These are phyloP conservation scores for Scaptomyza reducta DNA, from an alignment of 2,888 invertebrate species.

Conservation along the genomic window DNA sequence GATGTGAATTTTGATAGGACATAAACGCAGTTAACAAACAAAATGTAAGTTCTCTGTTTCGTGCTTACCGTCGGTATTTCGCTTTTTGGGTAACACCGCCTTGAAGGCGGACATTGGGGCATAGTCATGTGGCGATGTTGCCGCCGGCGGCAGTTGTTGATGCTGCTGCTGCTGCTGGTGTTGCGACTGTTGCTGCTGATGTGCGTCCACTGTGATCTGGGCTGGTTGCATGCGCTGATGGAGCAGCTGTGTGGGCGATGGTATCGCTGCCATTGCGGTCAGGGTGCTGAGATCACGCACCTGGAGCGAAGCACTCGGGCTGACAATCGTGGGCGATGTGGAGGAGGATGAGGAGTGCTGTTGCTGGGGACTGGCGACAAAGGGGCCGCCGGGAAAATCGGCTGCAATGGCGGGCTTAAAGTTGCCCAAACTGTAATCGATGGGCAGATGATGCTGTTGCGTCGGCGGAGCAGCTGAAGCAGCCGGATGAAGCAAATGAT, in stretches of 20 bases:
- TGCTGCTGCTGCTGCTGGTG: constrained; percentile 52
- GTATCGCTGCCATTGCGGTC: constrained; percentile 78
- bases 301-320: constrained; percentile 68
- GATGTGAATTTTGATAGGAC: background rate
- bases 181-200: constrained; percentile 57
- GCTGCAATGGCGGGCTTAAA: constrained; percentile 81
- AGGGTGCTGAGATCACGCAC: constrained; percentile 81
- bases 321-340: constrained; percentile 49
- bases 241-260: constrained; percentile 79
- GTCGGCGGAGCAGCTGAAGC: constrained; percentile 54
- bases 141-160: constrained; percentile 68
- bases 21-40: background rate
- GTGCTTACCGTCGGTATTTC: constrained; percentile 84
- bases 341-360: constrained; percentile 44
- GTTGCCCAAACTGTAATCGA: constrained; percentile 83
- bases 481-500: constrained; percentile 64
- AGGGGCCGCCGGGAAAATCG: constrained; percentile 80
- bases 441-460: constrained; percentile 80
- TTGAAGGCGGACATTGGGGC: constrained; percentile 84
- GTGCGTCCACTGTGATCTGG: constrained; percentile 64
- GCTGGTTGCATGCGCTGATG: constrained; percentile 78
- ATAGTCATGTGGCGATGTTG: constrained; percentile 71
- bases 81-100: constrained; percentile 84
- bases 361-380: constrained; percentile 68
- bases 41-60: background rate